Conservation (phyloP, 2,113 vertebrate genomes). For the Loxodonta africana region DNA sequence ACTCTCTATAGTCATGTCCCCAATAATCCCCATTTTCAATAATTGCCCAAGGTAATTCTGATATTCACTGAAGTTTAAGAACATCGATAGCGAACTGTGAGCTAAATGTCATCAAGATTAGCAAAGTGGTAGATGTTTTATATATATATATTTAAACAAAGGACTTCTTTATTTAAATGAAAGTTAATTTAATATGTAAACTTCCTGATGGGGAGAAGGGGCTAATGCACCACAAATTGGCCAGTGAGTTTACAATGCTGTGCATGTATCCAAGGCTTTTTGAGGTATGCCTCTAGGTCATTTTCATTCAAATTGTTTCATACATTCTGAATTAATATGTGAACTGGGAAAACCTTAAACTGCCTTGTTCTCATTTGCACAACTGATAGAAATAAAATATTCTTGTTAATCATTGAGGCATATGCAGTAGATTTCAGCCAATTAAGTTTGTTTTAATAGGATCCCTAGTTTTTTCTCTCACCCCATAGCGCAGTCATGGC, state of each 20-base stretch:
- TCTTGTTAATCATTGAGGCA: constrained; percentile 77
- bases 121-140: background rate
- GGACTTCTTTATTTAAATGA: background rate
- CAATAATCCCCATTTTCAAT: background rate
- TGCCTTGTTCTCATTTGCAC: constrained; percentile 75
- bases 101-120: constrained; percentile 37
- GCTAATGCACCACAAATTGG: background rate
- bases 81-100: background rate
- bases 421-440: constrained; percentile 75
- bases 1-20: background rate
- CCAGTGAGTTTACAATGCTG: background rate
- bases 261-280: background rate
- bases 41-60: background rate
- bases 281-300: constrained; percentile 58
- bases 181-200: background rate
- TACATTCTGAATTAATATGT: constrained; percentile 75
- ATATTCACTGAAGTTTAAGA: constrained; percentile 28
- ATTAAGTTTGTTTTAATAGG: constrained; percentile 67
- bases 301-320: constrained; percentile 72
- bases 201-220: background rate
- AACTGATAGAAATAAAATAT: constrained; percentile 77
- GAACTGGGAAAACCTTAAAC: constrained; percentile 77
- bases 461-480: constrained; percentile 27
- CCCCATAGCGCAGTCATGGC: background rate
- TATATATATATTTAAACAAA: background rate